These are phyloP conservation scores for Malthinus seriepunctatus DNA, from an alignment of 2,888 invertebrate species.

Conservation along the genomic window DNA sequence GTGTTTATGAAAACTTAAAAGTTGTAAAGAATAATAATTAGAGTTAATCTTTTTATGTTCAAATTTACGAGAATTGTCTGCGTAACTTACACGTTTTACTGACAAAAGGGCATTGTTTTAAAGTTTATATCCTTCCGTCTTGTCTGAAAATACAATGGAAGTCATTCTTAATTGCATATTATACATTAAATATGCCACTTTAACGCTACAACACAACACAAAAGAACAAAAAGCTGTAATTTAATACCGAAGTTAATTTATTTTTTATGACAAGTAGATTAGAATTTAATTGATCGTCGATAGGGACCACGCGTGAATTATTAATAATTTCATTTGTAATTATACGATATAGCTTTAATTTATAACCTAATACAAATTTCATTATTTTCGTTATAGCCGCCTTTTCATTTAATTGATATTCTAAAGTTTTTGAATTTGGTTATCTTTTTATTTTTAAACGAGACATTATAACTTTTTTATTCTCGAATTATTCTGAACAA, in stretches of 20 bases:
- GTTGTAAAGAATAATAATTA: conserved; percentile 22
- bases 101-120: conserved; percentile 47
- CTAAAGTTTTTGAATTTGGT: conserved; percentile 22
- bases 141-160: conserved; percentile 43
- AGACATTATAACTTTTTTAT: conserved; percentile 34
- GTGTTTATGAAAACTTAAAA: conserved; percentile 26
- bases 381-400: conserved; percentile 36
- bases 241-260: conserved; percentile 34
- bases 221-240: conserved; percentile 37
- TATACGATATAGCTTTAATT: conserved; percentile 37
- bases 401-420: conserved; percentile 31
- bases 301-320: conserved; percentile 35
- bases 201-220: conserved; percentile 36
- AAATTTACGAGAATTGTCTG: conserved; percentile 30
- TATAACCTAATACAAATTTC: conserved; percentile 38
- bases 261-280: conserved; percentile 33
- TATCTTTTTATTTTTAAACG: conserved; percentile 29
- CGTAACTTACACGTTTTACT: conserved; percentile 31
- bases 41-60: conserved; percentile 29
- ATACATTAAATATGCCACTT: conserved; percentile 50
- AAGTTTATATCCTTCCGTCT: conserved; percentile 47
- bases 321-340: conserved; percentile 40
- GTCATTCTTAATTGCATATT: conserved; percentile 50
- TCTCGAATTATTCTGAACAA: conserved; percentile 46
- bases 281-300: conserved; percentile 38